Conservation (phyloP, 2,797 vertebrate genomes). For the Clarias laeviceps region DNA sequence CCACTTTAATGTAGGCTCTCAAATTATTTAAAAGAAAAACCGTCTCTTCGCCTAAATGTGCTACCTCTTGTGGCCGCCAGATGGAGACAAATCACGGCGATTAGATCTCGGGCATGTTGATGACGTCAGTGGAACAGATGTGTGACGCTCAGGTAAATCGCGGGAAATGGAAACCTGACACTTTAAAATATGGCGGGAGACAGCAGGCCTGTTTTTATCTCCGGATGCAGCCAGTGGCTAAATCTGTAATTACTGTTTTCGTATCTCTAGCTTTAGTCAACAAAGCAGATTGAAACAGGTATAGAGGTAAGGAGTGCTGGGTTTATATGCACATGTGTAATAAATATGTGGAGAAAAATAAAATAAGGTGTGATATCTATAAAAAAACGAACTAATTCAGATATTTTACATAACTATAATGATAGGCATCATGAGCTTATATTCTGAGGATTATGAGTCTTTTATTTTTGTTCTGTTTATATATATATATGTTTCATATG, state of each 20-base stretch:
- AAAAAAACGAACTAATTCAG: not conserved
- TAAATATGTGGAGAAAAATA: not conserved
- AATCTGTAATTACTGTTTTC: not conserved
- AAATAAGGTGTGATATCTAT: not conserved
- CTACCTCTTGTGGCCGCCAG: not conserved
- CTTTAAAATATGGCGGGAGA: conserved; percentile 32
- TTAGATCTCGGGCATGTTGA: not conserved
- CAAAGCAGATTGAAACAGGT: not conserved
- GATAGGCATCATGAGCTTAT: too few relatives aligned
- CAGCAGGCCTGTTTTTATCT: not conserved
- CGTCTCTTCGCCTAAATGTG: not conserved
- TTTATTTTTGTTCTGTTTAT: not conserved
- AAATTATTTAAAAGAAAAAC: too few relatives aligned
- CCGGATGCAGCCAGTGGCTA: not conserved
- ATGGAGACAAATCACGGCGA: not conserved
- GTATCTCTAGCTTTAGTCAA: not conserved
- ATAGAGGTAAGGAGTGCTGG: not conserved
- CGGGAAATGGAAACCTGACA: conserved; percentile 33
- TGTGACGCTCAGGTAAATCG: conserved; percentile 31
- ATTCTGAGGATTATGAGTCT: not conserved
- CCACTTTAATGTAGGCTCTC: too few relatives aligned
- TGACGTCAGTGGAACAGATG: not conserved
- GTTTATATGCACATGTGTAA: not conserved
- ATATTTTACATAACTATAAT: too few relatives aligned
- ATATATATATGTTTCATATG: not conserved